These are phyloP conservation scores for Acleris sparsana DNA, from an alignment of 2,888 invertebrate species.

Conservation along the genomic window DNA sequence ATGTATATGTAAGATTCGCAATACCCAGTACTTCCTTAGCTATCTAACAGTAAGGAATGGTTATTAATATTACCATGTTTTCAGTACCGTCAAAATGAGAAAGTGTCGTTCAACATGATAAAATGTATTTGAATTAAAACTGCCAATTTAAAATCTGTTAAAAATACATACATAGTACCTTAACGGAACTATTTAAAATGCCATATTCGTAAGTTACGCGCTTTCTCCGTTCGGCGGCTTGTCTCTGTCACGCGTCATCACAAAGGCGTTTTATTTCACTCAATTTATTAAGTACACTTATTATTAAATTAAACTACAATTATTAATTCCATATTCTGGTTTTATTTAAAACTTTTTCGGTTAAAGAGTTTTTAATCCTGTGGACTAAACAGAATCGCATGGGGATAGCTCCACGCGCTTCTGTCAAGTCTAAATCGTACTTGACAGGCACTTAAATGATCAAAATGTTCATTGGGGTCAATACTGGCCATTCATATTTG, in stretches of 20 bases:
- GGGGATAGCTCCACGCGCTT: no score
- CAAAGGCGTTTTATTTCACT: slow-evolving; percentile 67
- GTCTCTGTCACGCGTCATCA: slow-evolving; percentile 52
- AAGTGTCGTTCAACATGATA: slow-evolving; percentile 15
- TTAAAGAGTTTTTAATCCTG: no score
- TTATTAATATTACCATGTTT: slow-evolving; percentile 22
- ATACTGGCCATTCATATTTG: no score
- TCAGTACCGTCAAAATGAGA: slow-evolving; percentile 25
- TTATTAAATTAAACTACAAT: slow-evolving; percentile 47
- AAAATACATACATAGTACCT: slow-evolving; percentile 14
- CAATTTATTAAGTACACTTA: slow-evolving; percentile 69
- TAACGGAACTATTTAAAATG: background rate
- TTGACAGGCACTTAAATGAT: no score
- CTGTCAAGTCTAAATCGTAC: no score
- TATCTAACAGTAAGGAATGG: slow-evolving; percentile 9
- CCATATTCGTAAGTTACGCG: slow-evolving; percentile 30
- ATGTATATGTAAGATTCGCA: slow-evolving; percentile 18
- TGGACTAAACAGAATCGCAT: no score
- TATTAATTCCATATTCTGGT: slow-evolving; percentile 21
- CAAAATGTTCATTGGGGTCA: no score
- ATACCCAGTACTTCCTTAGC: slow-evolving; percentile 22
- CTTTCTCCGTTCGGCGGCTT: slow-evolving; percentile 46
- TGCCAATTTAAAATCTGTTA: slow-evolving; percentile 13
- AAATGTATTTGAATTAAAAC: slow-evolving; percentile 7
- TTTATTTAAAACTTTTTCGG: slow-evolving; percentile 7